Base-by-base conservation (phyloP, 2,113 vertebrate genomes). In the Pseudorasbora parva region DNA sequence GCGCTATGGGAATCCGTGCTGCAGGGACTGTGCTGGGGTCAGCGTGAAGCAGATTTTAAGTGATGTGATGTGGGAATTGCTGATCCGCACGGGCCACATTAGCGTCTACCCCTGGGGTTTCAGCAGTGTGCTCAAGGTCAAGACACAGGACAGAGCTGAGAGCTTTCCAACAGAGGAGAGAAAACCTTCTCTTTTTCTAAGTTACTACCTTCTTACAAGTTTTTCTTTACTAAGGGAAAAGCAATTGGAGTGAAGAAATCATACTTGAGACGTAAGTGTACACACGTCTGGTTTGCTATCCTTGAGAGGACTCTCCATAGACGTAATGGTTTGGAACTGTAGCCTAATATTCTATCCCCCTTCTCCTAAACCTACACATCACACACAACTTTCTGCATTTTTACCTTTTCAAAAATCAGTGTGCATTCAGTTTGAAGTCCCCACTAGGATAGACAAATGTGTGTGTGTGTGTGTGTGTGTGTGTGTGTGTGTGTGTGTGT, bases 21-120 rank as follows among this genome's bases (percentile, higher is more conserved):
- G 79, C 27, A 2, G 27, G 51, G 59, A 77, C 84, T 62, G 69
- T 85, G 86, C 86, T 85, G 84, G 85, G 84, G 86, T 87, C 86
- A 85, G 86, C 78, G 54, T 71, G 33, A 82, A 49, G 49, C 37
- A 71, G 78, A 79, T 84, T 87, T 81, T 81, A 85, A 76, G 75
- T 77, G 75, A 86, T 78, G 74, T 77, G 77, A 82, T 78, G 78
- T 71, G 80, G 74, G 83, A 87, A 60, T 78, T 82, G 81, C 81
- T 85, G 77, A 85, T 77, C 78, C 82, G 64, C 73, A 84, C 49
- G 17, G 30, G 79, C 85, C 68, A 51, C 87, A 80, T 85, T 85
- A 88, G 82, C n/a, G 74, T n/a, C 43, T 1, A 21, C 47, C 59
- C 59, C 72, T 19, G 69, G 82, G 76, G 76, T 56, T 45, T 78